phyloP scores from a whole-genome alignment of 2,113 vertebrate genomes.

The Pangasianodon gigas region DNA sequence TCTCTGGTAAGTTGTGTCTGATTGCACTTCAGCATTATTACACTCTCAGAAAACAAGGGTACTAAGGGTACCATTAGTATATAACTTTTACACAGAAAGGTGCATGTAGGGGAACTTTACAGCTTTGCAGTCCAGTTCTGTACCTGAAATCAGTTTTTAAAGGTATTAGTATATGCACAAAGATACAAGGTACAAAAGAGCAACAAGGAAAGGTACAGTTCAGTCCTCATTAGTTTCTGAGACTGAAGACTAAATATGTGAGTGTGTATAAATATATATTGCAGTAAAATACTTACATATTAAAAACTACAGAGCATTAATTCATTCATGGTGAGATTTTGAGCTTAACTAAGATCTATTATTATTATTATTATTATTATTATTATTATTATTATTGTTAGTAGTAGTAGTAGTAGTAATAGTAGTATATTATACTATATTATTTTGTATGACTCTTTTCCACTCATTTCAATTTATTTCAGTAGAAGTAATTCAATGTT shows the following conservation, averaged over 20 bases:
- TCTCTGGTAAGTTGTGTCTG: constrained; percentile 51
- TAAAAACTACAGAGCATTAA: neutral
- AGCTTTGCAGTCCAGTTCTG: neutral
- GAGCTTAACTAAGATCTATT: neutral
- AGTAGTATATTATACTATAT: neutral
- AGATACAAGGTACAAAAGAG: neutral
- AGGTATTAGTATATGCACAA: neutral
- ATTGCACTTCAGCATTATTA: neutral
- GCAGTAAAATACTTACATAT: neutral
- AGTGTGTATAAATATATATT: no score
- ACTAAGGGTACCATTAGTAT: neutral
- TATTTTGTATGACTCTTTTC: neutral
- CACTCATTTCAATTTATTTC: neutral
- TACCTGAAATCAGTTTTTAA: neutral
- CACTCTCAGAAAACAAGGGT: neutral
- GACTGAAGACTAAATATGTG: neutral
- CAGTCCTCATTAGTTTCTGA: neutral
- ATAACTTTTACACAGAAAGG: neutral
- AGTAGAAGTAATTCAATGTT: neutral
- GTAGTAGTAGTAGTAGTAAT: neutral
- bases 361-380: neutral
- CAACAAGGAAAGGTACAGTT: neutral
- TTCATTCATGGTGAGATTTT: neutral
- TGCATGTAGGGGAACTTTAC: neutral
- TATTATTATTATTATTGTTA: no score